Percentiles rank a stretch among this genome's conserved stretches.
These are phyloP conservation scores for Riptortus pedestris DNA, from an alignment of 1,140 invertebrate species.

Conservation along the genomic window DNA sequence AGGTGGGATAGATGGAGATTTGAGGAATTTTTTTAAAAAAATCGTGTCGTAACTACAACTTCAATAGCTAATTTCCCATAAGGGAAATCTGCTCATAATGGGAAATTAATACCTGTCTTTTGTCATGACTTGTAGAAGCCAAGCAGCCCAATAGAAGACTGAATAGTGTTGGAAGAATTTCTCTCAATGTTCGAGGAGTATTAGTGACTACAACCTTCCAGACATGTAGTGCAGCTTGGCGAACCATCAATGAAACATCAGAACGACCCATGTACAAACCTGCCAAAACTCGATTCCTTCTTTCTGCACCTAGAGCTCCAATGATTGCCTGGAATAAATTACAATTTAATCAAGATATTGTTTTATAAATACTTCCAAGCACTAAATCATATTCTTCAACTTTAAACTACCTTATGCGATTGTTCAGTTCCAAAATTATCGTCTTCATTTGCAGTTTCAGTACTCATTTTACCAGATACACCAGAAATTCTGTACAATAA, in stretches of 20 bases:
- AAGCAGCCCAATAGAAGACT: conserved; percentile 81
- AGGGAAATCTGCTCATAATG: too few species aligned
- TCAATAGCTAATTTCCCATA: too few species aligned
- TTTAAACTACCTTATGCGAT: conserved; percentile 53
- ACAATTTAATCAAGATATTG: too few species aligned
- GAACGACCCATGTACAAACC: conserved; percentile 96
- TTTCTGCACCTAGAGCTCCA: conserved; percentile 70
- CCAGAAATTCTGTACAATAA: conserved; percentile 93
- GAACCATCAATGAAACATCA: conserved; percentile 91
- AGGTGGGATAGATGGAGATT: too few species aligned
- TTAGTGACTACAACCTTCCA: conserved; percentile 97
- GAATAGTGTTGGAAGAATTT: conserved; percentile 93
- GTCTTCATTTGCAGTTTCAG: conserved; percentile 94
- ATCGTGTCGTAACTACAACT: too few species aligned
- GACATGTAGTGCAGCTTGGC: conserved; percentile 93
- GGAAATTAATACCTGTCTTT: conserved; percentile 66
- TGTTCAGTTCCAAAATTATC: conserved; percentile 98
- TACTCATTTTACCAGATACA: conserved; percentile 97
- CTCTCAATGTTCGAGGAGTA: conserved; percentile 88
- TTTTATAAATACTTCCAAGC: background rate
- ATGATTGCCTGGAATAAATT: conserved; percentile 68
- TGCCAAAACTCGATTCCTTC: conserved; percentile 85
- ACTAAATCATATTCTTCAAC: background rate
- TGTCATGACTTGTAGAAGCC: conserved; percentile 90
- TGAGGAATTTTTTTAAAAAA: too few species aligned